These are phyloP conservation scores for Callithrix jacchus DNA, from an alignment of 2,113 vertebrate genomes.

Conservation along the genomic window DNA sequence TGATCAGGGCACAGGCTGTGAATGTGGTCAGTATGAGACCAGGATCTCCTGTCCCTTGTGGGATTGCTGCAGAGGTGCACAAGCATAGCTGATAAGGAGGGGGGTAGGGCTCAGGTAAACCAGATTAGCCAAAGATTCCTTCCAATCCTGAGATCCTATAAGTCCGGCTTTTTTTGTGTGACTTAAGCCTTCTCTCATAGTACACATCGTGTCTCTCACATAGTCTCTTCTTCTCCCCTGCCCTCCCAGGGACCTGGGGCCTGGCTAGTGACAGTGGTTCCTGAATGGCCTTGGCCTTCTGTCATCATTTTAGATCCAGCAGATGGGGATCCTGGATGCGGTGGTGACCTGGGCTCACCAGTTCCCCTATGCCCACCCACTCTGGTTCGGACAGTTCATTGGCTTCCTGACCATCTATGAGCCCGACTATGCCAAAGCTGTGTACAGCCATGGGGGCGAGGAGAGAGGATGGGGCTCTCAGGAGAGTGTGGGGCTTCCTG, in stretches of 20 bases:
- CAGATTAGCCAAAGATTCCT: neutral
- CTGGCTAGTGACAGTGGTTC: neutral
- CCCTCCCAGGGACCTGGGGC: neutral
- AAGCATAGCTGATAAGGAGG: neutral
- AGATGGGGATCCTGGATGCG: conserved; percentile 83
- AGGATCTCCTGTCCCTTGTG: neutral
- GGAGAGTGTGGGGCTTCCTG: neutral
- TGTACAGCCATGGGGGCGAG: conserved; percentile 78
- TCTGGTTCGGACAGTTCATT: conserved; percentile 85
- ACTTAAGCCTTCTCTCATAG: neutral
- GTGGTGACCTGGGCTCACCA: conserved; percentile 78
- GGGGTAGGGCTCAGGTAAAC: neutral
- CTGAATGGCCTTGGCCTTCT: neutral
- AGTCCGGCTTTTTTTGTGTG: neutral
- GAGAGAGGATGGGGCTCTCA: neutral
- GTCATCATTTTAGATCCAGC: conserved; percentile 79
- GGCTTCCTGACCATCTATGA: conserved; percentile 85
- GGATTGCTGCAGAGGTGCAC: neutral
- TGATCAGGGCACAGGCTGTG: neutral
- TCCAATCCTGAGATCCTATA: neutral
- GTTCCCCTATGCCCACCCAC: conserved; percentile 83
- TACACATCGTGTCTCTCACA: too few species aligned
- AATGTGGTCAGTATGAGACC: neutral
- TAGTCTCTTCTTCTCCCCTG: neutral
- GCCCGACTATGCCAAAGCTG: conserved; percentile 89